Evolutionary conservation across 2,797 vertebrate species (phyloP).

Genomic region (Numenius phaeopus): DNA sequence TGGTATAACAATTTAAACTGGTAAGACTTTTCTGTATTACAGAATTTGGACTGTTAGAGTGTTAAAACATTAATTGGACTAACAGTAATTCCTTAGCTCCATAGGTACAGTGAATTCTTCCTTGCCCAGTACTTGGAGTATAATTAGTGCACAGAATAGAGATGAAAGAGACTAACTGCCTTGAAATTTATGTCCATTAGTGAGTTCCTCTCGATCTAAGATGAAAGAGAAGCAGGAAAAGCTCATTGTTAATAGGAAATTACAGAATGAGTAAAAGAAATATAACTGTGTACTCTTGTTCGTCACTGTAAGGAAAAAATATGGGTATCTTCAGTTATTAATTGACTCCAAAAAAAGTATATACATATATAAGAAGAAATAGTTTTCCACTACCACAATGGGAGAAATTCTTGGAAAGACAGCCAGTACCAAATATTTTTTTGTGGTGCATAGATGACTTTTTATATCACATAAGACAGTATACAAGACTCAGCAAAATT

Average conservation of each 20-base stretch:
- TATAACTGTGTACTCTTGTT: background rate
- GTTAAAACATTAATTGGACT: background rate
- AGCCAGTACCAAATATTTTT: background rate
- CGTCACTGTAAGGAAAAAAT: background rate
- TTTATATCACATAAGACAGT: background rate
- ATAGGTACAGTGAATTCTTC: background rate
- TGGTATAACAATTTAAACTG: background rate
- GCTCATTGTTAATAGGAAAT: background rate
- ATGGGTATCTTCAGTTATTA: background rate
- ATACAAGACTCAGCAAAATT: background rate
- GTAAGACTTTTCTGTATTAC: background rate
- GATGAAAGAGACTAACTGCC: background rate
- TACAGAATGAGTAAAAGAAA: background rate
- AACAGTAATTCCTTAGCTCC: background rate
- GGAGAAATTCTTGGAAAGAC: background rate
- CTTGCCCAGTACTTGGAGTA: background rate
- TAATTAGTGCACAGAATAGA: background rate
- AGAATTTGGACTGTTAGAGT: background rate
- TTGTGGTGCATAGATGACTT: background rate
- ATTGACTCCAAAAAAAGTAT: background rate
- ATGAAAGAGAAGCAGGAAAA: background rate
- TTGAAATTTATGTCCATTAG: background rate
- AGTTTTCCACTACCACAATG: background rate
- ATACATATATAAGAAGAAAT: background rate
- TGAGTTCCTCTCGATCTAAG: background rate